Conservation (phyloP, 1,140 invertebrate genomes). For the Dinoponera quadriceps region DNA sequence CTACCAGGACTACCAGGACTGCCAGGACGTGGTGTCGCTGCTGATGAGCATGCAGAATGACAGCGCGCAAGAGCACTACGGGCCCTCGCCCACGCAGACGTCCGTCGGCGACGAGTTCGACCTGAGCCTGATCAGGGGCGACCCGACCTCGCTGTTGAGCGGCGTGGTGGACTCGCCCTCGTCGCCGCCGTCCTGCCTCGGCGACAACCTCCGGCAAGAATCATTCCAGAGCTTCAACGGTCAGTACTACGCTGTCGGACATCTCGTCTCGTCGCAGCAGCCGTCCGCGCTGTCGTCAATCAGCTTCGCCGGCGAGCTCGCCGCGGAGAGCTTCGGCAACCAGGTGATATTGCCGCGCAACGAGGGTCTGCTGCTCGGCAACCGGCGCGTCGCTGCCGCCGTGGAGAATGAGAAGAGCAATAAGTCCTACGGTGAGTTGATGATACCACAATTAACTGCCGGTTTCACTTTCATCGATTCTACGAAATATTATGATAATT, state of each 20-base stretch:
- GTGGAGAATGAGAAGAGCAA: slow-evolving; percentile 18
- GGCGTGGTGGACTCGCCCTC: slow-evolving; percentile 53
- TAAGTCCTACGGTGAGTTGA: slow-evolving; percentile 75
- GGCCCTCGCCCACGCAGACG: slow-evolving; percentile 59
- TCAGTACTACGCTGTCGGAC: slow-evolving; percentile 79
- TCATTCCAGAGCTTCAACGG: slow-evolving; percentile 66
- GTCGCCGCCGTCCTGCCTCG: slow-evolving; percentile 60
- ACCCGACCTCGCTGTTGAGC: slow-evolving; percentile 77
- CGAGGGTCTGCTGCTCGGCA: slow-evolving; percentile 78
- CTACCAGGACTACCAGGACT: slow-evolving; percentile 70
- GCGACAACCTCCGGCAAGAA: slow-evolving; percentile 70
- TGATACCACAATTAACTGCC: no score
- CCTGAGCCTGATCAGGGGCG: slow-evolving; percentile 82
- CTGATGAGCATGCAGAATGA: slow-evolving; percentile 64
- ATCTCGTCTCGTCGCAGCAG: slow-evolving; percentile 76
- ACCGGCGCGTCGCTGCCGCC: slow-evolving; percentile 60
- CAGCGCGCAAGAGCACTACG: slow-evolving; percentile 46
- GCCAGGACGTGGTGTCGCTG: slow-evolving; percentile 57
- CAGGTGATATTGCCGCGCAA: slow-evolving; percentile 80
- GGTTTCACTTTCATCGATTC: no score
- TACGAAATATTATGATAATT: no score
- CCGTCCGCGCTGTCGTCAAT: neutral
- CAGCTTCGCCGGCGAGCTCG: neutral
- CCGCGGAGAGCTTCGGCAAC: slow-evolving; percentile 71
- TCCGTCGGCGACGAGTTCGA: slow-evolving; percentile 80